These are phyloP conservation scores for Autographa gamma DNA, from an alignment of 2,888 invertebrate genomes.

Conservation along the genomic window DNA sequence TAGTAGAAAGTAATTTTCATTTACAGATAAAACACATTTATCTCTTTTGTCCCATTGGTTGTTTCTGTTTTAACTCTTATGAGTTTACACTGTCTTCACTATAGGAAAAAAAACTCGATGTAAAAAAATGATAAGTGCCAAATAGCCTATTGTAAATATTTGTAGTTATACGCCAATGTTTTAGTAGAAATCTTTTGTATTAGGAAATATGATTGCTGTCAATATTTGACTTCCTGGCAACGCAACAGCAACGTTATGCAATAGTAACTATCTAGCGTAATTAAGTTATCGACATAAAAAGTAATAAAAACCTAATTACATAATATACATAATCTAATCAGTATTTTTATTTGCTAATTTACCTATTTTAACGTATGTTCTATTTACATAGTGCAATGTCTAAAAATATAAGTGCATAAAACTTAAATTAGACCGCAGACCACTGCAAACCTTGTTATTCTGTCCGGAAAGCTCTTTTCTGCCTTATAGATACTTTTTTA, in stretches of 20 bases:
- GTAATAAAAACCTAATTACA: conserved; percentile 43
- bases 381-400: too few relatives aligned
- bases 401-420: too few relatives aligned
- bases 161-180: conserved; percentile 10
- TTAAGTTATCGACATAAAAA: conserved; percentile 39
- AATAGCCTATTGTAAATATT: not conserved
- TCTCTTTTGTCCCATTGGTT: too few relatives aligned
- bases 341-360: conserved; percentile 23
- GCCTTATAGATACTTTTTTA: too few relatives aligned
- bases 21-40: not conserved
- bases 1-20: too few relatives aligned
- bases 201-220: conserved; percentile 21
- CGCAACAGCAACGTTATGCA: conserved; percentile 25
- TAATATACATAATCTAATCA: conserved; percentile 39
- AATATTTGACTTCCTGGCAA: conserved; percentile 20
- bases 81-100: too few relatives aligned
- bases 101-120: too few relatives aligned
- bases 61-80: too few relatives aligned
- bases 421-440: too few relatives aligned
- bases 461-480: too few relatives aligned
- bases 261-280: conserved; percentile 35
- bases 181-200: conserved; percentile 7
- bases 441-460: too few relatives aligned
- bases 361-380: not conserved
- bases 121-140: too few relatives aligned